Percentiles rank a stretch among this genome's conserved stretches.
phyloP scores from a whole-genome alignment of 2,888 invertebrate species.

The Trachelus iudaicus region DNA sequence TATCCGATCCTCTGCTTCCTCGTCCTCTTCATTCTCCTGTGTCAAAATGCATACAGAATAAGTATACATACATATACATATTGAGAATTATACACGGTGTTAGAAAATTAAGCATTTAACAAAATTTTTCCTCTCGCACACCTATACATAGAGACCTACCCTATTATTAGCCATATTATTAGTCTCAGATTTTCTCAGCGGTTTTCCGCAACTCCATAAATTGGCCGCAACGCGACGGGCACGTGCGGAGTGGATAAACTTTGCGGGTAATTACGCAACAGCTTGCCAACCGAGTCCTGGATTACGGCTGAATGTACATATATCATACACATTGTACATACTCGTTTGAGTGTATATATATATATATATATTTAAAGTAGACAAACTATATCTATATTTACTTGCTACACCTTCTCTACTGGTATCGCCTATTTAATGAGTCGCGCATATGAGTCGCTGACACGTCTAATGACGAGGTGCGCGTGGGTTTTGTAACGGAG shows the following conservation, averaged over 20 bases:
- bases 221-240: slow-evolving; percentile 26
- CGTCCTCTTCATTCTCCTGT: slow-evolving; percentile 1
- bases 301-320: background rate
- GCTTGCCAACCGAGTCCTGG: background rate
- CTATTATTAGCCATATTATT: background rate
- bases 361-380: background rate
- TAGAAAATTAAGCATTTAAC: too few species aligned
- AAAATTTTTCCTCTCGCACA: too few species aligned
- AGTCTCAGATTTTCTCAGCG: background rate
- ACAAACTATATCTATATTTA: background rate
- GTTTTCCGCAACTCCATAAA: slow-evolving; percentile 6
- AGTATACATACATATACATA: slow-evolving; percentile 1
- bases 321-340: background rate
- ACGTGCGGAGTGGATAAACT: slow-evolving; percentile 39
- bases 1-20: background rate
- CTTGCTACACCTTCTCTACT: background rate
- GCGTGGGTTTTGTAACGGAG: background rate
- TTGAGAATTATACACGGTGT: too few species aligned
- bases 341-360: background rate
- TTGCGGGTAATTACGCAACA: slow-evolving; percentile 14
- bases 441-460: background rate
- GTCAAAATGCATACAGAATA: slow-evolving; percentile 15
- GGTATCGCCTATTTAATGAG: background rate
- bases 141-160: background rate
- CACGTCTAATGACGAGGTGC: background rate